phyloP scores from a whole-genome alignment of 1,140 invertebrate species.

The Hyles vespertilio region DNA sequence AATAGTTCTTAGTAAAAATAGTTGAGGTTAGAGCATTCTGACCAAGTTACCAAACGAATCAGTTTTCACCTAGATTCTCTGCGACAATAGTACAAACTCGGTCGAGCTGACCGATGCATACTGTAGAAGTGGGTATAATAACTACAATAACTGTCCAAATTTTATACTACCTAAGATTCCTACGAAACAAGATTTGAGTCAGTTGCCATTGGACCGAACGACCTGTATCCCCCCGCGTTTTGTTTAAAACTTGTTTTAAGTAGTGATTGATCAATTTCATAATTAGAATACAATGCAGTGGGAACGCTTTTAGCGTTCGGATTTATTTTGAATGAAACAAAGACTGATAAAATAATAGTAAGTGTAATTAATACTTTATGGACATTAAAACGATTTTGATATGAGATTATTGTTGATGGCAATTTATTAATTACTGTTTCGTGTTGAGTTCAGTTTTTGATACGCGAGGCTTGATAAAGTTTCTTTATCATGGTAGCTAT shows the following conservation, averaged over 20 bases:
- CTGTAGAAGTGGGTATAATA: not conserved
- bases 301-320: not conserved
- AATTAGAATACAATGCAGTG: no score
- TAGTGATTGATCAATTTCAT: no score
- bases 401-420: slow-evolving; percentile 28
- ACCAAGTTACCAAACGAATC: no score
- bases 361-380: slow-evolving; percentile 38
- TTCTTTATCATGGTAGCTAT: slow-evolving; percentile 10
- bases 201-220: no score
- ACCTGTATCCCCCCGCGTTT: no score
- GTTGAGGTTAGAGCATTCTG: no score
- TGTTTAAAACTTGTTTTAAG: no score
- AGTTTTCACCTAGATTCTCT: no score
- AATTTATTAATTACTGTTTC: slow-evolving; percentile 25
- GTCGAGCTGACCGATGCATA: not conserved
- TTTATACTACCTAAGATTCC: no score
- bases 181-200: no score
- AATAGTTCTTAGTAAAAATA: no score
- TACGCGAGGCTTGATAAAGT: slow-evolving; percentile 5
- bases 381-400: slow-evolving; percentile 33
- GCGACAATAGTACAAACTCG: not conserved
- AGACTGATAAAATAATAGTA: slow-evolving; percentile 27
- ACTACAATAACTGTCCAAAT: not conserved
- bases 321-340: slow-evolving; percentile 32
- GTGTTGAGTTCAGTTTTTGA: not conserved